A percentile compares a stretch with the other conserved stretches of the same genome.
phyloP scores from a whole-genome alignment of 2,113 vertebrate genomes.

The Chloroceryle aenea region DNA sequence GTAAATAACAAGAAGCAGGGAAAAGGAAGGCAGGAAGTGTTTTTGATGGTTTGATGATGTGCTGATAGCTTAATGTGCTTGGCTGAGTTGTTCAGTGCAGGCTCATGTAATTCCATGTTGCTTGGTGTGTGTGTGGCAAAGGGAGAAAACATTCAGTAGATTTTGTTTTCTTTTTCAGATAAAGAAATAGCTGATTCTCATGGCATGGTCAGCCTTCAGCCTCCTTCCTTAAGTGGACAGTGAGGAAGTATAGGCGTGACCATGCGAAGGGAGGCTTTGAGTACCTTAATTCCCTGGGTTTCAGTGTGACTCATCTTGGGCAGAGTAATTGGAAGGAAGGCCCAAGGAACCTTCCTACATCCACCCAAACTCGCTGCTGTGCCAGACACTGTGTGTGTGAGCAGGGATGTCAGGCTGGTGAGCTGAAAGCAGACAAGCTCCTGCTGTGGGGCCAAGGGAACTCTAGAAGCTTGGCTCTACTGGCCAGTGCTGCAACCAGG shows the following conservation, averaged over 20 bases:
- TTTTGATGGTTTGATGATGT: background rate
- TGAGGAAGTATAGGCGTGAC: background rate
- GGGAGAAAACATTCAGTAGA: background rate
- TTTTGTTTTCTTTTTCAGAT: background rate
- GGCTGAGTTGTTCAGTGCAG: background rate
- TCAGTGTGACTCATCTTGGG: accelerated
- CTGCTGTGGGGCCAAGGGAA: background rate
- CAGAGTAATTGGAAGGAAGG: background rate
- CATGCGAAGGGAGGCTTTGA: background rate
- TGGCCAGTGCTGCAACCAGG: accelerated
- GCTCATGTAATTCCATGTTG: background rate
- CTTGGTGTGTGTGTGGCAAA: background rate
- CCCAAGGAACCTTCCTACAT: background rate
- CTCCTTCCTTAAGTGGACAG: background rate
- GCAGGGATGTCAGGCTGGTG: background rate
- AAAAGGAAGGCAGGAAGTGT: background rate
- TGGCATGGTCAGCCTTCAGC: background rate
- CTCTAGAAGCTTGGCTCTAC: background rate
- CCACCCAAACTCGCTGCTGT: background rate
- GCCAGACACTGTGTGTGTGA: background rate
- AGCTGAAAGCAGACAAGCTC: background rate
- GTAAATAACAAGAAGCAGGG: background rate
- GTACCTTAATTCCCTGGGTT: background rate
- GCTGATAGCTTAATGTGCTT: background rate
- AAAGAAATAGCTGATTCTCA: background rate